A percentile compares a stretch with the other conserved stretches of the same genome.
These are phyloP conservation scores for Luidia sarsii DNA, from an alignment of 53 echinoderm and acorn worm species.

Conservation along the genomic window DNA sequence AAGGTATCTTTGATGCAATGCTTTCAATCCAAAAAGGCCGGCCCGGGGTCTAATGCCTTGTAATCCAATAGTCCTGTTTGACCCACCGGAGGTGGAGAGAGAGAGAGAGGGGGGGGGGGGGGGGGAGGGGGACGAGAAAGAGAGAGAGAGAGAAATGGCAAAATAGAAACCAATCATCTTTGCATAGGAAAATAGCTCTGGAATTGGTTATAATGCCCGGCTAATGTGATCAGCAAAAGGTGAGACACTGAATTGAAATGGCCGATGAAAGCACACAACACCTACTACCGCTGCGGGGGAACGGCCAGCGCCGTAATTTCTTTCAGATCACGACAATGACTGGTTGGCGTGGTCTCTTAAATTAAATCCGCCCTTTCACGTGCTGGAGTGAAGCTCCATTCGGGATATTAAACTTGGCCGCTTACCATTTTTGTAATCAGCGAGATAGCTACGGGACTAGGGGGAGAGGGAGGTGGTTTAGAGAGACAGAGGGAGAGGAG, in stretches of 20 bases:
- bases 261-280: conserved; percentile 25
- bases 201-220: conserved; percentile 45
- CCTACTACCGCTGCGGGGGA: conserved; percentile 30
- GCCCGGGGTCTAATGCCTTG: conserved; percentile 23
- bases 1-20: conserved; percentile 7
- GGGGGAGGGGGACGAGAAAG: conserved; percentile 8
- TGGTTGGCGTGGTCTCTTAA: conserved; percentile 58
- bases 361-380: conserved; percentile 56
- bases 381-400: conserved; percentile 44
- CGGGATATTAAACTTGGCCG: conserved; percentile 61
- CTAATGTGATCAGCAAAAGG: conserved; percentile 44
- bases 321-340: conserved; percentile 59
- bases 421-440: conserved; percentile 60
- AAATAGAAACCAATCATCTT: conserved; percentile 53
- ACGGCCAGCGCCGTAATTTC: conserved; percentile 41
- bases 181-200: conserved; percentile 38
- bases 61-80: conserved; percentile 29
- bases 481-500: not conserved
- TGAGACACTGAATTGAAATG: conserved; percentile 43
- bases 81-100: conserved; percentile 1
- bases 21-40: not conserved
- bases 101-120: conserved; percentile 3
- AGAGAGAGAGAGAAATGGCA: conserved; percentile 16
- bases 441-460: conserved; percentile 32
- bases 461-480: too few species aligned